Percentiles rank a stretch among this genome's conserved stretches.
These are phyloP conservation scores for Lamproptera curius DNA, from an alignment of 2,888 invertebrate genomes.

Conservation along the genomic window DNA sequence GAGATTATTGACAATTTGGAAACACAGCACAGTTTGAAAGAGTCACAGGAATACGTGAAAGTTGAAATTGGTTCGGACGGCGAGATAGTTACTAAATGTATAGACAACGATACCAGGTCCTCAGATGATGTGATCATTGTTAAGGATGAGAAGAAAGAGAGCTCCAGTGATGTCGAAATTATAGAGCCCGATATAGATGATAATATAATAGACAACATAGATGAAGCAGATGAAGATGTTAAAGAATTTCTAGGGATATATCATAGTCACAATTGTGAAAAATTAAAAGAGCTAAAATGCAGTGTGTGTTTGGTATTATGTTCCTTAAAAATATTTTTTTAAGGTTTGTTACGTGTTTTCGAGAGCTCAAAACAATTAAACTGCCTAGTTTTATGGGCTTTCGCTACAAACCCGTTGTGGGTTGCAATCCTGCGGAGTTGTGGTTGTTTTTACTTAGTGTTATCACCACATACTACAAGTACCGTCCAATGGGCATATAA, in stretches of 20 bases:
- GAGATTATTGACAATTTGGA: slow-evolving; percentile 30
- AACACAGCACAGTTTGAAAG: slow-evolving; percentile 29
- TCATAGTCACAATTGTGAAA: slow-evolving; percentile 36
- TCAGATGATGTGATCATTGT: slow-evolving; percentile 45
- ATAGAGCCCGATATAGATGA: slow-evolving; percentile 56
- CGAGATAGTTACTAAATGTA: slow-evolving; percentile 54
- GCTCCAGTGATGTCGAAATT: slow-evolving; percentile 63
- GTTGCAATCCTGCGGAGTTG: no score
- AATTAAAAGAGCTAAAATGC: slow-evolving; percentile 54
- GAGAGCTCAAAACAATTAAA: no score
- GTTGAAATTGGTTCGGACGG: slow-evolving; percentile 66
- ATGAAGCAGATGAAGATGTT: slow-evolving; percentile 65
- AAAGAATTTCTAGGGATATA: slow-evolving; percentile 66
- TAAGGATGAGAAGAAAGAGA: slow-evolving; percentile 40
- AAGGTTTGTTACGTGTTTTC: no score
- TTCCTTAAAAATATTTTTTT: no score
- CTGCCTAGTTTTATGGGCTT: no score
- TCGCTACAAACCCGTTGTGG: no score
- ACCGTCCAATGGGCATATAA: no score
- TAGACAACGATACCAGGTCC: slow-evolving; percentile 39
- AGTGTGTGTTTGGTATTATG: slow-evolving; percentile 44
- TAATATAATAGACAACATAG: slow-evolving; percentile 57
- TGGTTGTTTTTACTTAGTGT: no score
- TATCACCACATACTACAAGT: no score
- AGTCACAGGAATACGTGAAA: slow-evolving; percentile 51